Evolutionary conservation across 53 echinoderm and acorn worm species (phyloP).

Genomic region (Actinopyga echinites): DNA sequence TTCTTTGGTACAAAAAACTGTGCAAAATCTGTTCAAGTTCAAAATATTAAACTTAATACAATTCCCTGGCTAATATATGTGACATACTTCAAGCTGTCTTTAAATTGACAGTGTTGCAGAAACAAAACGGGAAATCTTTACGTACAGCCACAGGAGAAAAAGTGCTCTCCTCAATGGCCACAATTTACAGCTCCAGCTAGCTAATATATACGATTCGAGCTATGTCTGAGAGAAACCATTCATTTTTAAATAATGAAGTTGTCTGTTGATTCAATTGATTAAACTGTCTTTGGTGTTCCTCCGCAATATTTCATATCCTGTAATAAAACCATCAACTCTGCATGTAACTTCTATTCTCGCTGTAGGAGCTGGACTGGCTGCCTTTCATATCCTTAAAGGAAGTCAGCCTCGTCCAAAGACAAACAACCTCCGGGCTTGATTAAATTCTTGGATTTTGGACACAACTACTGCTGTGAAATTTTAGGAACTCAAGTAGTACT

Average conservation of each 20-base stretch:
- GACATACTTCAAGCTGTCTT: too few species aligned
- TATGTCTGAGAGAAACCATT: too few species aligned
- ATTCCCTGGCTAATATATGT: too few species aligned
- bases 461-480: neutral
- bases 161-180: too few species aligned
- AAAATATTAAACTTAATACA: too few species aligned
- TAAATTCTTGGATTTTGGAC: slow-evolving; percentile 13
- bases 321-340: neutral
- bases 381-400: slow-evolving; percentile 22
- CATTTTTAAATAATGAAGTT: neutral
- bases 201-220: too few species aligned
- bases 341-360: neutral
- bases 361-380: slow-evolving; percentile 1
- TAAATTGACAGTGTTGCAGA: too few species aligned
- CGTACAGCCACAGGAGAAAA: too few species aligned
- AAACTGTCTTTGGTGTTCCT: neutral
- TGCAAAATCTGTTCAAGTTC: too few species aligned
- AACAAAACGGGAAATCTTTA: too few species aligned
- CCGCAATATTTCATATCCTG: slow-evolving; percentile 1
- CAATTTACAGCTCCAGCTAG: too few species aligned
- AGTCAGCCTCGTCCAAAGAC: neutral
- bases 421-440: slow-evolving; percentile 22
- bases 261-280: slow-evolving; percentile 18
- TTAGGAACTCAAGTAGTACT: neutral
- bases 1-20: too few species aligned